Conservation (phyloP, 2,797 vertebrate genomes). For the Semaprochilodus insignis region DNA sequence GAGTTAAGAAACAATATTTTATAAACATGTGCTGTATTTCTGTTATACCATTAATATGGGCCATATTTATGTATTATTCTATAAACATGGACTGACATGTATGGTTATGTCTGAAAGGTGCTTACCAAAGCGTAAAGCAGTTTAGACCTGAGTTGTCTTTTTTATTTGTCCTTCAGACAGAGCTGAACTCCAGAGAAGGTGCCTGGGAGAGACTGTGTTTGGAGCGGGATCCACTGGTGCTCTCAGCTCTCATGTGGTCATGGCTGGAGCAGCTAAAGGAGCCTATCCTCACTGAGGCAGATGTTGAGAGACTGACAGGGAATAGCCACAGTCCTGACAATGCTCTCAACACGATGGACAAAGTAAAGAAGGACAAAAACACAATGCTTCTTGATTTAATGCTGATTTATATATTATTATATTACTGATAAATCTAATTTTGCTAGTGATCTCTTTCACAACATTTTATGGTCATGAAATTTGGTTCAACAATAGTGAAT, state of each 20-base stretch:
- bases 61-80: no score
- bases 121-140: background rate
- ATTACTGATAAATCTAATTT: no score
- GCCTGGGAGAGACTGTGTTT: conserved; percentile 91
- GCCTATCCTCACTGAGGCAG: conserved; percentile 86
- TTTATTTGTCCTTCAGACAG: conserved; percentile 76
- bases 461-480: no score
- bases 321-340: conserved; percentile 76
- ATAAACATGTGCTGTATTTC: no score
- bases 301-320: conserved; percentile 80
- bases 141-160: background rate
- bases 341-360: conserved; percentile 85
- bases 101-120: background rate
- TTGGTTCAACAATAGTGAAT: no score
- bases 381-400: background rate
- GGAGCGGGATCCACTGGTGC: conserved; percentile 89
- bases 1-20: no score
- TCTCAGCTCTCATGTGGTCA: conserved; percentile 95
- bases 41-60: no score
- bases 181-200: conserved; percentile 91
- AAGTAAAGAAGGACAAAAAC: conserved; percentile 76
- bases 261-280: conserved; percentile 97
- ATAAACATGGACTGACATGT: no score
- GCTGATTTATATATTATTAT: background rate
- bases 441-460: no score